Evolutionary conservation across 2,113 vertebrate genomes (phyloP).

Genomic region (Silurus asotus): DNA sequence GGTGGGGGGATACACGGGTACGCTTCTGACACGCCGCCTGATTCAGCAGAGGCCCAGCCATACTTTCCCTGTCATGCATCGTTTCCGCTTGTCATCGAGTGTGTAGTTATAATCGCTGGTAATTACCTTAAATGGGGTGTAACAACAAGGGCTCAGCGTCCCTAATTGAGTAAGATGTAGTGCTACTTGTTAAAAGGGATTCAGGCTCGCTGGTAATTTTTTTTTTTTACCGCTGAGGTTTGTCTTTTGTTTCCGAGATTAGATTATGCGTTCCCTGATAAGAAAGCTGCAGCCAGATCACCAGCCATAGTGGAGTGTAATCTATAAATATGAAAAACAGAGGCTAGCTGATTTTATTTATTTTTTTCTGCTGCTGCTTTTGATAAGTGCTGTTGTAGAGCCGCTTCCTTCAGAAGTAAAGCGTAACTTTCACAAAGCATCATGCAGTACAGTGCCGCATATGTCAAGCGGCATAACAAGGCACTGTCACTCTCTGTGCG

Average conservation of each 20-base stretch:
- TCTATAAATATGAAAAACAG: slow-evolving; percentile 43
- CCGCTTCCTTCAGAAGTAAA: slow-evolving; percentile 27
- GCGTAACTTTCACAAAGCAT: slow-evolving; percentile 45
- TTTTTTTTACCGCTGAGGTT: slow-evolving; percentile 38
- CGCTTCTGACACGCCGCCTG: not conserved
- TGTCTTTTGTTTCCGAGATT: slow-evolving; percentile 38
- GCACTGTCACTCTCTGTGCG: slow-evolving; percentile 24
- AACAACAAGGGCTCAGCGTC: slow-evolving; percentile 46
- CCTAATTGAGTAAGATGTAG: slow-evolving; percentile 54
- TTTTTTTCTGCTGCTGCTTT: slow-evolving; percentile 9
- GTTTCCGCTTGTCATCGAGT: slow-evolving; percentile 48
- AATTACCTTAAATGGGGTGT: slow-evolving; percentile 70
- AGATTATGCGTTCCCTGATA: slow-evolving; percentile 38
- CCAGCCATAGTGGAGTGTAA: slow-evolving; percentile 16
- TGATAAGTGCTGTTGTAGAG: slow-evolving; percentile 47
- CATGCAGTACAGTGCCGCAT: slow-evolving; percentile 13
- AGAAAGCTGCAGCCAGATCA: slow-evolving; percentile 39
- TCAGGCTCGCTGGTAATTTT: slow-evolving; percentile 43
- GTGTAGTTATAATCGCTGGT: slow-evolving; percentile 61
- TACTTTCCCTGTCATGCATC: slow-evolving; percentile 31
- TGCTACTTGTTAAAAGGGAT: slow-evolving; percentile 47
- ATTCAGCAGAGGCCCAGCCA: slow-evolving; percentile 33
- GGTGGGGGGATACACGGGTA: too few species aligned
- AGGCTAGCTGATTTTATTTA: not conserved
- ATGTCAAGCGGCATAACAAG: slow-evolving; percentile 29